Conservation (phyloP, 2,797 vertebrate genomes). For the Chaunax sp. region DNA sequence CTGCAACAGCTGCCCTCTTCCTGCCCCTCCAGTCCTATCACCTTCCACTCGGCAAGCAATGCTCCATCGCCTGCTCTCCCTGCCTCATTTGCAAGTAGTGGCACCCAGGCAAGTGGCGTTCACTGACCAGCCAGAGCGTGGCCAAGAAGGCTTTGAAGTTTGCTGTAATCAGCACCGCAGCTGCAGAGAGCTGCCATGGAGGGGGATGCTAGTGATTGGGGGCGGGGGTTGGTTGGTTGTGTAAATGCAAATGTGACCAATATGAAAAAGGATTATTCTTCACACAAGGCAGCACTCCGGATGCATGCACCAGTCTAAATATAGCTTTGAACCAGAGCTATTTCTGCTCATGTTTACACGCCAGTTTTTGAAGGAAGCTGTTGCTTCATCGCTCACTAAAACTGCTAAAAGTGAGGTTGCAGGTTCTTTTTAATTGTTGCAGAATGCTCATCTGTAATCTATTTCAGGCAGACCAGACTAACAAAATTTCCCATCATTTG, state of each 20-base stretch:
- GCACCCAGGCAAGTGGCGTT: slow-evolving; percentile 27
- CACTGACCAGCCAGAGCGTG: slow-evolving; percentile 43
- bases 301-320: slow-evolving; percentile 51
- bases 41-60: slow-evolving; percentile 13
- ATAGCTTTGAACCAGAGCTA: slow-evolving; percentile 37
- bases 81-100: slow-evolving; percentile 42
- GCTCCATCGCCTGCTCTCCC: slow-evolving; percentile 17
- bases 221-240: slow-evolving; percentile 39
- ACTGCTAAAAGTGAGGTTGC: neutral
- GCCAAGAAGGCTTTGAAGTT: slow-evolving; percentile 73
- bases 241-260: slow-evolving; percentile 69
- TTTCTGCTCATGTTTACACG: slow-evolving; percentile 21
- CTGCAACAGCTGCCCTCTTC: slow-evolving; percentile 27
- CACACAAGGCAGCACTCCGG: slow-evolving; percentile 46
- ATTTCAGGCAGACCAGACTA: neutral
- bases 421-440: neutral
- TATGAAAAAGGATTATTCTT: slow-evolving; percentile 68
- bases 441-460: slow-evolving; percentile 3
- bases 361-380: slow-evolving; percentile 25
- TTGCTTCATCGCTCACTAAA: neutral
- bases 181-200: slow-evolving; percentile 27
- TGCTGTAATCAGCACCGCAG: slow-evolving; percentile 56
- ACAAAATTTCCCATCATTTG: slow-evolving; percentile 1
- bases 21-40: slow-evolving; percentile 4
- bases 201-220: slow-evolving; percentile 3